A percentile compares a stretch with the other conserved stretches of the same genome.
These are phyloP conservation scores for Cirrhinus mrigala DNA, from an alignment of 2,797 vertebrate species.

Conservation along the genomic window DNA sequence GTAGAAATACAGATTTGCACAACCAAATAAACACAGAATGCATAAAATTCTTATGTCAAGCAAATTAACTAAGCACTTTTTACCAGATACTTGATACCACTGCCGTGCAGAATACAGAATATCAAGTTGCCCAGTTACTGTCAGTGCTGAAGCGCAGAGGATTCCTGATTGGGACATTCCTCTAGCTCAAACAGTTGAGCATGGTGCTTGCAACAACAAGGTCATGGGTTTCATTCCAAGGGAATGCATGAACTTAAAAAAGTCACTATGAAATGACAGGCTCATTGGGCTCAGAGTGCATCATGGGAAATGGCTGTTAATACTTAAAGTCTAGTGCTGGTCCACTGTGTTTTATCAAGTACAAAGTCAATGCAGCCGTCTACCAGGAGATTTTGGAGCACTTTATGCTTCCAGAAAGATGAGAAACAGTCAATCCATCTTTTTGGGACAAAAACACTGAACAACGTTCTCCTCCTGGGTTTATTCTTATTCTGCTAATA, in stretches of 20 bases:
- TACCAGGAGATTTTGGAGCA: too few relatives aligned
- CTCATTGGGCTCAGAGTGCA: not conserved
- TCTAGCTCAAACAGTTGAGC: not conserved
- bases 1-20: not conserved
- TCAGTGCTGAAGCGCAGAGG: not conserved
- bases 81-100: constrained; percentile 2
- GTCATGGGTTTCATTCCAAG: not conserved
- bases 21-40: not conserved
- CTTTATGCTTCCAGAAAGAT: too few relatives aligned
- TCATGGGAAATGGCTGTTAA: too few relatives aligned
- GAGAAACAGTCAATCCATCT: too few relatives aligned
- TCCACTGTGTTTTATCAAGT: too few relatives aligned
- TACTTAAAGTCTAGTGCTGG: too few relatives aligned
- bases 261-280: not conserved
- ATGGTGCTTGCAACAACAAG: not conserved
- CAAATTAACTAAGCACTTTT: not conserved
- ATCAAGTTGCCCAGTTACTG: not conserved
- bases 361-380: too few relatives aligned
- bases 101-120: not conserved
- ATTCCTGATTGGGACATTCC: not conserved
- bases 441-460: not conserved
- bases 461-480: not conserved
- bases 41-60: not conserved
- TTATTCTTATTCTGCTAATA: not conserved
- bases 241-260: not conserved